Conservation (phyloP, 1,140 invertebrate species). For the Ridgeia piscesae region DNA sequence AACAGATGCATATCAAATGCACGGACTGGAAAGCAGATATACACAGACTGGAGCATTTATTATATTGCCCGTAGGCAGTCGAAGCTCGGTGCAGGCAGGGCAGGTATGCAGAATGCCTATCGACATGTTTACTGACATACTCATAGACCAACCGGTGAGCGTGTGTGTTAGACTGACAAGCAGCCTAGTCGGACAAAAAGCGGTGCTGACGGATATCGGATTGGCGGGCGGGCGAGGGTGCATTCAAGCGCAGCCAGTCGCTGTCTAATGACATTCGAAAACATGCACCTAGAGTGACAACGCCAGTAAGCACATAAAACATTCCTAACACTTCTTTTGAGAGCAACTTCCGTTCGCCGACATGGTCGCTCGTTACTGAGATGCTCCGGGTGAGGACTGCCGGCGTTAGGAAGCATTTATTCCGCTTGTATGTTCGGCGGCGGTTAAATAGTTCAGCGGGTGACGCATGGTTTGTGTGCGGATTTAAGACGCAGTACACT, state of each 20-base stretch:
- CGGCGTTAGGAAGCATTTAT: neutral
- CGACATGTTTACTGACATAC: no score
- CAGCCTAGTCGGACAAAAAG: neutral
- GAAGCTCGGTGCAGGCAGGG: no score
- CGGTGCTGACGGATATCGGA: neutral
- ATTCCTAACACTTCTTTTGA: neutral
- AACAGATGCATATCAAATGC: no score
- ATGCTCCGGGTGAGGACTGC: neutral
- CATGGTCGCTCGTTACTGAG: neutral
- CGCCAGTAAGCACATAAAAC: neutral
- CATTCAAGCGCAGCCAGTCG: neutral
- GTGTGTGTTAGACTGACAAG: neutral
- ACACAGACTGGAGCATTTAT: no score
- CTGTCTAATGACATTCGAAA: neutral
- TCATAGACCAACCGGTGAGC: no score
- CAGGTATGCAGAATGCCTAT: no score
- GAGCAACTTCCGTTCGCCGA: neutral
- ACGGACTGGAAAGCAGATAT: no score
- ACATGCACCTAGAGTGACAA: neutral
- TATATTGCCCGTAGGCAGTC: no score
- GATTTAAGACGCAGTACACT: neutral
- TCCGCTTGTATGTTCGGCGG: neutral
- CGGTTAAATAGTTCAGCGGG: neutral
- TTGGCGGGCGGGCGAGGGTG: neutral
- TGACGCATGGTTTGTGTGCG: neutral